Percentiles rank a stretch among this genome's conserved stretches.
Evolutionary conservation across 2,113 vertebrate genomes (phyloP).

Genomic region (Rhea pennata): DNA sequence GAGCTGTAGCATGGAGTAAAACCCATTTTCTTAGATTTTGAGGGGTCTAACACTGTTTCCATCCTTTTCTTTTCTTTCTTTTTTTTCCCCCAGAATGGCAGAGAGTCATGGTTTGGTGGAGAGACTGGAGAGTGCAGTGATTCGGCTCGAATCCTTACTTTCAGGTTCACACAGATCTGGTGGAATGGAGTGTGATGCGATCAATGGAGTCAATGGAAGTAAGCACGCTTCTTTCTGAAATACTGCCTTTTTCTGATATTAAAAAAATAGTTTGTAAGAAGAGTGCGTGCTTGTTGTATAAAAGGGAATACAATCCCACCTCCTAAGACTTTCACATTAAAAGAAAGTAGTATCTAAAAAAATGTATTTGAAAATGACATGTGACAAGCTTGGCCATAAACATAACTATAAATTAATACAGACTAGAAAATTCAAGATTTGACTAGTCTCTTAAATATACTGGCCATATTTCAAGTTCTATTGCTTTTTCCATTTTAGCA

Average conservation of each 20-base stretch:
- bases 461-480: neutral
- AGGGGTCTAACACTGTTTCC: neutral
- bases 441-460: neutral
- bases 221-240: neutral
- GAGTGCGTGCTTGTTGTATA: neutral
- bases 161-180: slow-evolving; percentile 68
- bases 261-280: neutral
- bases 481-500: neutral
- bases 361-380: neutral
- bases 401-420: neutral
- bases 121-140: slow-evolving; percentile 90
- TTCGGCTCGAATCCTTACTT: slow-evolving; percentile 88
- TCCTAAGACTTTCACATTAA: neutral
- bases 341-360: neutral
- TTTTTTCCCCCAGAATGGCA: slow-evolving; percentile 77
- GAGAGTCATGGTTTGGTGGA: slow-evolving; percentile 86
- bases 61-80: neutral
- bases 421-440: neutral
- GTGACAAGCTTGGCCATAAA: neutral
- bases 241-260: neutral
- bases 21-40: neutral
- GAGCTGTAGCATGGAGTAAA: neutral
- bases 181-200: slow-evolving; percentile 64
- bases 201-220: slow-evolving; percentile 85
- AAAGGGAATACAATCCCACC: neutral